Conservation (phyloP, 2,113 vertebrate species). For the Leptobrachium ailaonicum region DNA sequence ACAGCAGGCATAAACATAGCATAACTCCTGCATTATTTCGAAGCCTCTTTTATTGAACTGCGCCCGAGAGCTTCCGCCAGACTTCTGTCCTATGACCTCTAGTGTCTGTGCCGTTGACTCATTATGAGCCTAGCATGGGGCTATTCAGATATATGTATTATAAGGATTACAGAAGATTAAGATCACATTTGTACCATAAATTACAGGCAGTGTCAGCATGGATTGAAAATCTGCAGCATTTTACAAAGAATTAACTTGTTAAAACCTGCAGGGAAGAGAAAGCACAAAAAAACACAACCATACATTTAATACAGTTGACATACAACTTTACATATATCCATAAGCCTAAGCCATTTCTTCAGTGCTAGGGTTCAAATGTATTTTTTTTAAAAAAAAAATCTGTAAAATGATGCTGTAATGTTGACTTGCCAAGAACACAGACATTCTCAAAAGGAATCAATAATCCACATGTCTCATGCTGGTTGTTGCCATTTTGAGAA, state of each 20-base stretch:
- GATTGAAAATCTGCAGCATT: neutral
- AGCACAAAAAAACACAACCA: too few species aligned
- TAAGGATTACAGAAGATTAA: slow-evolving; percentile 11
- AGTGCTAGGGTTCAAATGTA: slow-evolving; percentile 2
- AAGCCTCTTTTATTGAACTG: slow-evolving; percentile 5
- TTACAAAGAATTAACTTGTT: neutral
- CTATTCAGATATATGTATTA: slow-evolving; percentile 11
- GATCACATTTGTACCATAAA: neutral
- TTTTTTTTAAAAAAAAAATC: slow-evolving; percentile 22
- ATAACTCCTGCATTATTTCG: slow-evolving; percentile 4
- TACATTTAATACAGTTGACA: too few species aligned
- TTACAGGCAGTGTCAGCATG: neutral
- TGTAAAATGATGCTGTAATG: slow-evolving; percentile 2
- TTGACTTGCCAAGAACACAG: neutral
- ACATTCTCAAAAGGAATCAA: neutral
- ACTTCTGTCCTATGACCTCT: neutral
- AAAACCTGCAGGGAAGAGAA: neutral
- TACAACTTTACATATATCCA: too few species aligned
- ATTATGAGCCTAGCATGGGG: neutral
- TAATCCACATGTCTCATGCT: slow-evolving; percentile 13
- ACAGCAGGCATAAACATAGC: slow-evolving; percentile 14
- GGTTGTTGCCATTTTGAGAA: slow-evolving; percentile 20
- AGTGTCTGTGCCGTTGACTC: slow-evolving; percentile 8
- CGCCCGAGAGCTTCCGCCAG: neutral
- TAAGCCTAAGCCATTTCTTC: too few species aligned